Evolutionary conservation across 2,888 invertebrate genomes (phyloP), one percentile per base, ranked within the genome.

Genomic region (Chironomus riparius): DNA sequence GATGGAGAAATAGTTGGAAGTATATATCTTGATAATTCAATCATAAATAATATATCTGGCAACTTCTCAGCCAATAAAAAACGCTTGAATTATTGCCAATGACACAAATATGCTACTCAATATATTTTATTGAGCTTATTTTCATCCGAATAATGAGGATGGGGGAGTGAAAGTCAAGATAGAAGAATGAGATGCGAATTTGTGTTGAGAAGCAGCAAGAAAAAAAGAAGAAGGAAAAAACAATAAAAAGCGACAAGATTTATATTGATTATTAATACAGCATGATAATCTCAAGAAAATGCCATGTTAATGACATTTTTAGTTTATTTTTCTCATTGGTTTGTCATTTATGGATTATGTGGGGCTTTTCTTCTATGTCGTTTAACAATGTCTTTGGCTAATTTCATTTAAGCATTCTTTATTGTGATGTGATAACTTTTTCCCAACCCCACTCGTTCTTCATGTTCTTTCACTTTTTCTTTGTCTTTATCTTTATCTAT

Each of bases 51-150:
- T 72, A 65, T 65, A 72, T 72, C 61, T 72, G 72, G 61, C 56
- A 72, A 61, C 72, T 72, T 72, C 72, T 61, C 72, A 72, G 72
- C 72, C 50, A 72, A 72, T 72, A 72, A 72, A 72, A 62, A 72
- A 38, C 38, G 72, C 61, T 72, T 72, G 72, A 70, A 56, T 70
- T 70, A 70, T 70, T 70, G 50, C 50, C 50, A 70, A 56, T 48
- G 70, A 56, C 70, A 70, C 70, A 70, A 70, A 70, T 70, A 70
- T 70, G 70, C 70, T 70, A 50, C 50, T 70, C 70, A 22, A 61
- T 72, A 24, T 72, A 72, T 72, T 72, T 72, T 72, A 72, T 72
- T 50, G 24, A 72, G 72, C 72, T 65, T 62, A 72, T 72, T 72
- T 56, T 56, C 18, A 18, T 56, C 56, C 56, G 47, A 24, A 15